These are phyloP conservation scores for Drosophila pallidifrons DNA, from an alignment of 1,140 invertebrate species.

Conservation along the genomic window DNA sequence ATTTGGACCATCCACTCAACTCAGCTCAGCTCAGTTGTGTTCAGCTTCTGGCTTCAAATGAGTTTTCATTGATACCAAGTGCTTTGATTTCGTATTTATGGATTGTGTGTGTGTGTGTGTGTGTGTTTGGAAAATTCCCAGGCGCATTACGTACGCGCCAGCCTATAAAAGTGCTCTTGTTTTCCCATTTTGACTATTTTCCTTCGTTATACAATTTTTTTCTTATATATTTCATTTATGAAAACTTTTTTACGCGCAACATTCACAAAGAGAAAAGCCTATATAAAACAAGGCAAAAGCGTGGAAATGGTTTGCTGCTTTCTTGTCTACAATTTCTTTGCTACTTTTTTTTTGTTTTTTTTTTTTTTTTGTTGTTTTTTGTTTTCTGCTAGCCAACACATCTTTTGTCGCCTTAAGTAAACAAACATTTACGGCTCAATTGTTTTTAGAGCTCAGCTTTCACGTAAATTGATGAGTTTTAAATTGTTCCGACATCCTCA, in stretches of 20 bases:
- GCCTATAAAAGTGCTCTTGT: slow-evolving; percentile 40
- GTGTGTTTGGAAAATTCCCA: slow-evolving; percentile 51
- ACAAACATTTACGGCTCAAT: slow-evolving; percentile 80
- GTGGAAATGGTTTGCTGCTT: slow-evolving; percentile 46
- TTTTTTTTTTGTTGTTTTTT: slow-evolving; percentile 1
- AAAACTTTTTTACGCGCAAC: slow-evolving; percentile 59
- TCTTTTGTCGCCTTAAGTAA: slow-evolving; percentile 60
- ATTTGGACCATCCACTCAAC: too few relatives aligned
- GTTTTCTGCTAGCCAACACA: slow-evolving; percentile 1
- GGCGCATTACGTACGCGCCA: slow-evolving; percentile 35
- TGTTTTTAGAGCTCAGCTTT: slow-evolving; percentile 74
- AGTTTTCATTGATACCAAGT: slow-evolving; percentile 69
- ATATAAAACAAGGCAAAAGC: slow-evolving; percentile 26
- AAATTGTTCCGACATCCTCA: slow-evolving; percentile 55
- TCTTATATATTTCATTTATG: slow-evolving; percentile 79
- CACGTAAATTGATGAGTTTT: slow-evolving; percentile 78
- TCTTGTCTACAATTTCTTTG: slow-evolving; percentile 51
- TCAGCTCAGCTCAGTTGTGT: too few relatives aligned
- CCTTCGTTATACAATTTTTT: slow-evolving; percentile 6
- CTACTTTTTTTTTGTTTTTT: slow-evolving; percentile 6
- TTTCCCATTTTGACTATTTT: slow-evolving; percentile 19
- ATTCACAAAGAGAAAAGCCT: slow-evolving; percentile 21
- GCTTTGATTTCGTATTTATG: slow-evolving; percentile 58
- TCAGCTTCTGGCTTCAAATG: slow-evolving; percentile 45
- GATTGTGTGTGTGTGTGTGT: slow-evolving; percentile 22